Percentiles rank a stretch among this genome's conserved stretches.
phyloP scores from a whole-genome alignment of 2,113 vertebrate species.

The Lagopus muta region DNA sequence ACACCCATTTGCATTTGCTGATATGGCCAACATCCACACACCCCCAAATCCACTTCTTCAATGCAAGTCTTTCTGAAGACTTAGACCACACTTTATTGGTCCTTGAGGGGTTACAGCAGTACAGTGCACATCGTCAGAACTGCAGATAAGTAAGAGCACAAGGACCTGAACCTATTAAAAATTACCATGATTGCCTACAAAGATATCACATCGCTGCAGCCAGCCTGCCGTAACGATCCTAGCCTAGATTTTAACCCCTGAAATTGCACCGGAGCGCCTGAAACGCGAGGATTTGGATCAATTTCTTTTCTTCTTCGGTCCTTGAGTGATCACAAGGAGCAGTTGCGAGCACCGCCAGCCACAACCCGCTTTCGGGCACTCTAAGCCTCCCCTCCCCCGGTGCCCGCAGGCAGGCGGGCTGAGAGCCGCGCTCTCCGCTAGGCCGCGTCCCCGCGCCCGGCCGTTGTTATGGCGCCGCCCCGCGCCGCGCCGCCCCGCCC shows the following conservation, averaged over 20 bases:
- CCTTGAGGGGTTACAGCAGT: neutral
- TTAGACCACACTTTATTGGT: too few relatives aligned
- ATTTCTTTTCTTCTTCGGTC: neutral
- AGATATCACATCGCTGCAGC: neutral
- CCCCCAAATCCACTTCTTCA: neutral
- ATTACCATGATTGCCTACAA: neutral
- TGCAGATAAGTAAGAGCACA: neutral
- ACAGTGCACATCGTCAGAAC: neutral
- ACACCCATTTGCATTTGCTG: neutral
- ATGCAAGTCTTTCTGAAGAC: neutral
- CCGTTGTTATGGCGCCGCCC: slow-evolving; percentile 5
- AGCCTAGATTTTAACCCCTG: neutral
- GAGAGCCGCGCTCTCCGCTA: neutral
- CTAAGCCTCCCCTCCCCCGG: too few relatives aligned
- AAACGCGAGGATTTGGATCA: neutral
- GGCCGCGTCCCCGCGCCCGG: neutral
- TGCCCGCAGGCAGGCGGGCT: too few relatives aligned
- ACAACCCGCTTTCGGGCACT: neutral
- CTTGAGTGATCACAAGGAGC: neutral
- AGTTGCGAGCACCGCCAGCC: neutral
- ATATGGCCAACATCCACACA: neutral
- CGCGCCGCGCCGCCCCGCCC: neutral
- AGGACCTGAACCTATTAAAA: neutral
- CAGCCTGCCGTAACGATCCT: too few relatives aligned
- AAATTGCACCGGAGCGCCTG: rapidly evolving